Base-by-base conservation (phyloP, 2,797 vertebrate species). In the Muscicapa striata region DNA sequence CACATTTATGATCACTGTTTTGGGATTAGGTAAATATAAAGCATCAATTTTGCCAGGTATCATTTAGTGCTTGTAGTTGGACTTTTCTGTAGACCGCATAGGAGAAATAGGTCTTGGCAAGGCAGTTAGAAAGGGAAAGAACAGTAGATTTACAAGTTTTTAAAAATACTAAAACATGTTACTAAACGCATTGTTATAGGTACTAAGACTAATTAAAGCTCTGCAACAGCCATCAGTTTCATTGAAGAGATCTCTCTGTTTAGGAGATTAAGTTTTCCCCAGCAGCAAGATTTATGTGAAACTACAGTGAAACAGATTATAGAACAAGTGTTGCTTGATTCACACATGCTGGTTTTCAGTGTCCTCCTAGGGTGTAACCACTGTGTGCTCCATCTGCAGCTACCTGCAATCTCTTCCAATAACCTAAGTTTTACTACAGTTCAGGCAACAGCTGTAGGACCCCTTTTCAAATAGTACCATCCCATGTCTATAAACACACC, bases 21-120 rank as follows among this genome's bases (percentile, higher is more conserved):
- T 57, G 57, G 82, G 82, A 91, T 77, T 92, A 87, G 40, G 22
- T 70, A 95, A 89, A 94, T 40, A 80, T 67, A 57, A 82, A 87
- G 19, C 49, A 87, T 74, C 14, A 26, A 19, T 93, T 92, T 89
- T 94, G 74, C 84, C 72, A 90, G 52, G 21, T 69, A 79, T 10
- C 54, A 41, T 70, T 85, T 80, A 75, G 30, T 23, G 41, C 61
- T 84, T 77, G 21, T 20, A 85, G 45, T 41, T 88, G 55, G 52
- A 80, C 49, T 87, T 74, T 7, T 40, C 64, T 68, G 45, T n/a
- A 80, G 78, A 87, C 75, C 59, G 76, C 73, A 89, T 64, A 92
- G n/a, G 64, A 94, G 54, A 87, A 92, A 90, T 0, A 67, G 55
- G 48, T 89, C 57, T 92, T 83, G 62, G 58, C 58, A 87, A 95